These are phyloP conservation scores for Thamnophis elegans DNA, from an alignment of 2,797 vertebrate species.

Conservation along the genomic window DNA sequence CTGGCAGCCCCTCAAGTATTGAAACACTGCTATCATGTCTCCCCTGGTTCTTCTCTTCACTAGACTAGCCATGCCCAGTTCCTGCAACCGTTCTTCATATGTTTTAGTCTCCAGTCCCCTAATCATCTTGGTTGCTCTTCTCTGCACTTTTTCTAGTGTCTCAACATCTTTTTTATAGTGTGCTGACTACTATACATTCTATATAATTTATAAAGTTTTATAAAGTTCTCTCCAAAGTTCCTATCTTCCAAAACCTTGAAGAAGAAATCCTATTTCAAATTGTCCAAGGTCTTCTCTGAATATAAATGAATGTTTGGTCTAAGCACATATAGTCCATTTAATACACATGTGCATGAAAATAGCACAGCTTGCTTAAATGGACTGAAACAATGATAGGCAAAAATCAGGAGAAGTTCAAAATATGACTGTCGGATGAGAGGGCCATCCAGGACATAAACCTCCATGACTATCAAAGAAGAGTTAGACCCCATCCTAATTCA, in stretches of 20 bases:
- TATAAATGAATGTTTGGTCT: background rate
- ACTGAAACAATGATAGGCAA: background rate
- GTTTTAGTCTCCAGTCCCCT: no score
- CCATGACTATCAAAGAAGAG: background rate
- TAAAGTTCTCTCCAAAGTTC: background rate
- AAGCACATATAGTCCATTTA: background rate
- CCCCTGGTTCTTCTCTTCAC: no score
- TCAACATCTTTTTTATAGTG: no score
- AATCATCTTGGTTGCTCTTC: no score
- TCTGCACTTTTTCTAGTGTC: no score
- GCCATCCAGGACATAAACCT: background rate
- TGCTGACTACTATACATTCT: no score
- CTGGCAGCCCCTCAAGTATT: no score
- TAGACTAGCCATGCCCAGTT: no score
- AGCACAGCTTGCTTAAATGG: background rate
- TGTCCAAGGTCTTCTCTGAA: background rate
- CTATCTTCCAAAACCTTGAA: background rate
- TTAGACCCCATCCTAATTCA: background rate
- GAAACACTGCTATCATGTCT: no score
- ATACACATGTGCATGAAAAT: background rate
- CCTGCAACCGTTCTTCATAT: no score
- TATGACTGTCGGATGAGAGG: background rate
- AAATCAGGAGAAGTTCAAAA: background rate
- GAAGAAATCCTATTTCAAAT: background rate
- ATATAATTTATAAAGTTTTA: no score